These are phyloP conservation scores for Malurus elegans DNA, from an alignment of 2,113 vertebrate species.

Conservation along the genomic window DNA sequence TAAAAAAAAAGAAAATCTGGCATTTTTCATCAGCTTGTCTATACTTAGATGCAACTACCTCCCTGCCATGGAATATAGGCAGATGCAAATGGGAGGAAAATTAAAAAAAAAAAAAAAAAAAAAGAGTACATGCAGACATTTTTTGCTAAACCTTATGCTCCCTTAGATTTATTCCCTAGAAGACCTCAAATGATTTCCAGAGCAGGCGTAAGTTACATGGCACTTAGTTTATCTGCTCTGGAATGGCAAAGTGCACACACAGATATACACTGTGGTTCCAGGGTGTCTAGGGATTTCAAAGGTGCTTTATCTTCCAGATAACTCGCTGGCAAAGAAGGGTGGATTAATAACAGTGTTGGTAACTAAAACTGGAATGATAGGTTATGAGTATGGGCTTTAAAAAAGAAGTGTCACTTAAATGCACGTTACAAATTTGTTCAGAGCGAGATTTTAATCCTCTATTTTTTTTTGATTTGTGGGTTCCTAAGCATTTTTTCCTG, in stretches of 20 bases:
- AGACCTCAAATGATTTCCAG: not conserved
- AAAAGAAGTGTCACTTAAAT: not conserved
- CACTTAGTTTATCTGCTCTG: slow-evolving; percentile 41
- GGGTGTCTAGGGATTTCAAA: slow-evolving; percentile 57
- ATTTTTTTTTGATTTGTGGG: not conserved
- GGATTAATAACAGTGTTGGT: not conserved
- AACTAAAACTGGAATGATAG: slow-evolving; percentile 9
- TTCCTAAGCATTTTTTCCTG: not conserved
- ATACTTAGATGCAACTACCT: not conserved
- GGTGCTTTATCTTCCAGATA: slow-evolving; percentile 62
- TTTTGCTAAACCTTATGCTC: not conserved
- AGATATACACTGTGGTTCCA: slow-evolving; percentile 34
- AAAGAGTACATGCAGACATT: not conserved
- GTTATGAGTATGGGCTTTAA: not conserved
- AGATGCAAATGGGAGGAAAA: not conserved
- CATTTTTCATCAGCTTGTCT: not conserved
- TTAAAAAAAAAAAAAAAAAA: not conserved
- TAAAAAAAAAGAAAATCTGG: not conserved
- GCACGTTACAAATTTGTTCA: not conserved
- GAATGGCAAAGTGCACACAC: slow-evolving; percentile 17
- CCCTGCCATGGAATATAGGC: not conserved
- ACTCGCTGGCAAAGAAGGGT: not conserved
- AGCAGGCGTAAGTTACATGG: not conserved
- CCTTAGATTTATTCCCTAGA: not conserved
- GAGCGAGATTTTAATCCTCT: not conserved